Evolutionary conservation across 2,113 vertebrate species (phyloP), one percentile per base, ranked within the genome.

Genomic region (Bombycilla garrulus): DNA sequence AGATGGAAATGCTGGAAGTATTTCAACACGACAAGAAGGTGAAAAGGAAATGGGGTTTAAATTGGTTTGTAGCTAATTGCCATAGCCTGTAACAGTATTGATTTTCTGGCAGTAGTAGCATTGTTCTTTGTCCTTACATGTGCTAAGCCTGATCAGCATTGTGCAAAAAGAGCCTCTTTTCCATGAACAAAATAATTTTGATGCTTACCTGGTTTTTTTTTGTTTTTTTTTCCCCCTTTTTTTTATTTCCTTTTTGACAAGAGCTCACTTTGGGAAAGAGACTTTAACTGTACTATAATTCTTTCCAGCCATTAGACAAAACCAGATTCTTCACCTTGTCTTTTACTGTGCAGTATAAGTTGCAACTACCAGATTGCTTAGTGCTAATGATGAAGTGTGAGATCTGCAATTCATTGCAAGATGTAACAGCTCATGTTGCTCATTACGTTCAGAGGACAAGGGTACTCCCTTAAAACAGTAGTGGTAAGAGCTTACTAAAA

Each of bases 31-130:
- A 80, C 40, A 80, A 78, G 77, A 73, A 89, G 76, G 74, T 84
- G 60, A 76, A 93, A 76, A 79, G 78, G 89, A 95, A 95, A 95
- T 87, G 70, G 57, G 22, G 11, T 87, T 95, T 95, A 95, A 95
- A 96, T 94, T 92, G 81, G 81, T 91, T 96, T 95, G 81, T 92
- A 76, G 66, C 87, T 95, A 94, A 95, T 97, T 95, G 90, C 93
- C 26, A 25, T 91, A 85, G 81, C 45, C 91, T 89, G 40, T 95
- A 91, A 92, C 50, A 57, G 62, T 92, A 93, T 95, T 93, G 93
- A 96, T 96, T 93, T 89, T 92, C 69, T 89, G 77, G 86, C 81
- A 91, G 83, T 42, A 57, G 57, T 76, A 89, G 65, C 94, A 28
- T 81, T 93, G 81, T 89, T 94, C 83, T 95, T 93, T 90, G 56